A percentile compares a stretch with the other conserved stretches of the same genome.
Conservation (phyloP, 2,888 invertebrate species). For the Mantis religiosa region DNA sequence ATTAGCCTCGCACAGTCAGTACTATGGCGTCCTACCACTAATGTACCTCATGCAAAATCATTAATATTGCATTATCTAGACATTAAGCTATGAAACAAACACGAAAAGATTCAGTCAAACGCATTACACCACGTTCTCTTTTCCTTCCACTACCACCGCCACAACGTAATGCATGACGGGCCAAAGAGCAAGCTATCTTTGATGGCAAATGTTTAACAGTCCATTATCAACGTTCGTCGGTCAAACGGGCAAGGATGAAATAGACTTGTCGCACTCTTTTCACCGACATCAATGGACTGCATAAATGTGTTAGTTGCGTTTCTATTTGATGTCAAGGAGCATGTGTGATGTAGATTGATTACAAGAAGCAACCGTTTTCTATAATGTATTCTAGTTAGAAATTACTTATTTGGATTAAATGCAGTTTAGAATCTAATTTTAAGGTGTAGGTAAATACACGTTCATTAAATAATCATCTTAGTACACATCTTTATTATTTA, state of each 20-base stretch:
- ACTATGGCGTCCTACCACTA: conserved; percentile 6
- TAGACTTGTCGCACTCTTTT: too few relatives aligned
- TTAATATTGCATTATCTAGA: conserved; percentile 29
- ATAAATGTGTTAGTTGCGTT: background rate
- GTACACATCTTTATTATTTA: too few relatives aligned
- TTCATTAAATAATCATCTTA: too few relatives aligned
- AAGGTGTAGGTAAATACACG: background rate
- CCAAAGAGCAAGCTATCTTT: background rate
- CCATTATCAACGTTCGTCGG: background rate
- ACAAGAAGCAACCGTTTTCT: too few relatives aligned
- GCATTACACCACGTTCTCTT: background rate
- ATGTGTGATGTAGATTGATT: too few relatives aligned
- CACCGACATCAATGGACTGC: too few relatives aligned
- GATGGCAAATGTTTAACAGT: too few relatives aligned
- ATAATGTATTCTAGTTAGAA: background rate
- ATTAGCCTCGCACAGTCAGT: background rate
- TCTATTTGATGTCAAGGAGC: too few relatives aligned
- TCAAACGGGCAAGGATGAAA: background rate
- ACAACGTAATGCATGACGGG: background rate
- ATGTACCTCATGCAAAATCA: conserved; percentile 23
- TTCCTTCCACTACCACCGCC: background rate
- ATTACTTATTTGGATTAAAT: background rate
- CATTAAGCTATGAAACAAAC: conserved; percentile 23
- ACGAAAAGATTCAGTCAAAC: conserved; percentile 3
- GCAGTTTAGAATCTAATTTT: background rate